A percentile compares a stretch with the other conserved stretches of the same genome.
These are phyloP conservation scores for Hirtodrosophila duncani DNA, from an alignment of 2,888 invertebrate species.

Conservation along the genomic window DNA sequence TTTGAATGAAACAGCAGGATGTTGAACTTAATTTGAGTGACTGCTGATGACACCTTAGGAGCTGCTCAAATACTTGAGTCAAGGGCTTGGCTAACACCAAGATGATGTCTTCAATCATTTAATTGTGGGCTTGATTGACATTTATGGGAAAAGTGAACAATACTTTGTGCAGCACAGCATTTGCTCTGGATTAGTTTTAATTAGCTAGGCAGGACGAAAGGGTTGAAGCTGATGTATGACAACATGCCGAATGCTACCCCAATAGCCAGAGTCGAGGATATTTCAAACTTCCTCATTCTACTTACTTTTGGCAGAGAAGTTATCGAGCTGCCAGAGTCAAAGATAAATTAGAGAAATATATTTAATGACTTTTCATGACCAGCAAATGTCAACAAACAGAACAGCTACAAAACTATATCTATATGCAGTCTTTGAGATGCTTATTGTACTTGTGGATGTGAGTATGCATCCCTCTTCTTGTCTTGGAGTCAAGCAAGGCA, in stretches of 20 bases:
- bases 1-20: conserved; percentile 6
- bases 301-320: conserved; percentile 46
- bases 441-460: conserved; percentile 26
- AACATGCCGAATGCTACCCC: conserved; percentile 8
- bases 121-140: conserved; percentile 61
- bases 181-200: conserved; percentile 64
- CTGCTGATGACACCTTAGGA: conserved; percentile 34
- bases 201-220: conserved; percentile 49
- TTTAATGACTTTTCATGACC: conserved; percentile 71
- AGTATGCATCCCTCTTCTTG: conserved; percentile 15
- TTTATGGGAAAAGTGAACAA: conserved; percentile 58
- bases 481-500: conserved; percentile 19
- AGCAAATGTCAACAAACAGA: conserved; percentile 67
- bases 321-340: conserved; percentile 50
- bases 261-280: conserved; percentile 6
- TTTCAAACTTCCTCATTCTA: conserved; percentile 33
- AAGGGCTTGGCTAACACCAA: too few species aligned
- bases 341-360: conserved; percentile 65
- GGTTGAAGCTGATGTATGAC: conserved; percentile 25
- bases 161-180: conserved; percentile 30
- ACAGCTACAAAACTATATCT: conserved; percentile 50
- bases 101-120: conserved; percentile 66
- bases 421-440: conserved; percentile 9
- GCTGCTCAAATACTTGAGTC: conserved; percentile 4
- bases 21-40: conserved; percentile 12